These are phyloP conservation scores for Eonycteris spelaea DNA, from an alignment of 2,113 vertebrate genomes.

Conservation along the genomic window DNA sequence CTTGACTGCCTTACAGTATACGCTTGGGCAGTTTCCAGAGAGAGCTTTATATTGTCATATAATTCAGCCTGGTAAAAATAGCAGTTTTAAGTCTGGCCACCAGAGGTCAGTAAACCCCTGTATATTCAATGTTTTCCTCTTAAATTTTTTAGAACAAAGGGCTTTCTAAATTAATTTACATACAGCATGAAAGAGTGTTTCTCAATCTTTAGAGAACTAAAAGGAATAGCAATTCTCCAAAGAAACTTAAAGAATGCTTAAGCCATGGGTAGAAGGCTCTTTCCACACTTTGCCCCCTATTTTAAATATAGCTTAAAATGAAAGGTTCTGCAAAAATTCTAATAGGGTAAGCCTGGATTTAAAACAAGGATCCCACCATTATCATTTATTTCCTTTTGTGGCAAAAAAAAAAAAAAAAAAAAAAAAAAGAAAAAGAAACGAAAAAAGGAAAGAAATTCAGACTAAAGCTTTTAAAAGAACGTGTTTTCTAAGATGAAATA, in stretches of 20 bases:
- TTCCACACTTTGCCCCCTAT: background rate
- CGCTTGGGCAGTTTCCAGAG: background rate
- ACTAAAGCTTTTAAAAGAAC: background rate
- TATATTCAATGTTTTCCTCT: conserved; percentile 45
- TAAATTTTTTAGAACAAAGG: background rate
- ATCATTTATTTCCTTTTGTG: background rate
- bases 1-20: background rate
- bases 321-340: background rate
- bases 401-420: background rate
- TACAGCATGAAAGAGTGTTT: background rate
- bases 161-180: background rate
- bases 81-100: conserved; percentile 68
- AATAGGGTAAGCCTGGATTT: background rate
- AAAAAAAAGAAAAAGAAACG: too few relatives aligned
- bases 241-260: background rate
- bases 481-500: background rate
- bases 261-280: background rate
- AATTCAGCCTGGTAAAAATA: background rate
- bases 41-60: background rate
- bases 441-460: background rate
- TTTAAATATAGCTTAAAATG: background rate
- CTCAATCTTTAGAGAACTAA: background rate
- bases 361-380: background rate
- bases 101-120: conserved; percentile 79
- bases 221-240: background rate